A percentile compares a stretch with the other conserved stretches of the same genome.
phyloP scores from a whole-genome alignment of 2,888 invertebrate genomes.

The Notodonta ziczac region DNA sequence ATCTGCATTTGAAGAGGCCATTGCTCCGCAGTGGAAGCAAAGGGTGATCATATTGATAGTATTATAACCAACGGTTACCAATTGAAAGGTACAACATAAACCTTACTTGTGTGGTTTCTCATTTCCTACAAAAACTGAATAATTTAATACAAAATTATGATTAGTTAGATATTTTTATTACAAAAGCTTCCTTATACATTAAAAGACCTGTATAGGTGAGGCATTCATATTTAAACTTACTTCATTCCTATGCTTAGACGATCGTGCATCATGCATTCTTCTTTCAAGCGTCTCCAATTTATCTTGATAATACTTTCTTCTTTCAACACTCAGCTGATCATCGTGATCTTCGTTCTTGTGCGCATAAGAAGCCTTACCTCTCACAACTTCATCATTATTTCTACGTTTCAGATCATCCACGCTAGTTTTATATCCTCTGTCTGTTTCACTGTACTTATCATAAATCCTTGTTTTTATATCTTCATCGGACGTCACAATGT shows the following conservation, averaged over 20 bases:
- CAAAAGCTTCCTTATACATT: too few relatives aligned
- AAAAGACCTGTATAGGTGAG: too few relatives aligned
- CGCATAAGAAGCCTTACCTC: conserved; percentile 24
- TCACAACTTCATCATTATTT: conserved; percentile 17
- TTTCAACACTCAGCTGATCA: conserved; percentile 50
- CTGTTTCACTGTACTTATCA: conserved; percentile 13
- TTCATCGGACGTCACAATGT: conserved; percentile 18
- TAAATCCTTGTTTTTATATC: conserved; percentile 8
- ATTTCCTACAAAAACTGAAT: too few relatives aligned
- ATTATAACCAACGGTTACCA: too few relatives aligned
- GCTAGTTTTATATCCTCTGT: conserved; percentile 14
- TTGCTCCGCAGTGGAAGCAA: too few relatives aligned
- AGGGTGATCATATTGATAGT: too few relatives aligned
- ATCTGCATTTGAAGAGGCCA: too few relatives aligned
- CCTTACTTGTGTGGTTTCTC: too few relatives aligned
- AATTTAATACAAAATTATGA: too few relatives aligned
- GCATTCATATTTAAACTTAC: conserved; percentile 32
- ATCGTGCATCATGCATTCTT: conserved; percentile 42
- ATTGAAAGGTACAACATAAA: too few relatives aligned
- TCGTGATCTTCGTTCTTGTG: conserved; percentile 26
- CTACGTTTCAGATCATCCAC: conserved; percentile 23
- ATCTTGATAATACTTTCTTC: conserved; percentile 64
- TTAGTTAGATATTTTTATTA: too few relatives aligned
- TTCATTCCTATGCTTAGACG: conserved; percentile 34
- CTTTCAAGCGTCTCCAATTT: conserved; percentile 61